Evolutionary conservation across 2,888 invertebrate species (phyloP), one percentile per base, ranked within the genome.

Genomic region (Hirtodrosophila trivittata): DNA sequence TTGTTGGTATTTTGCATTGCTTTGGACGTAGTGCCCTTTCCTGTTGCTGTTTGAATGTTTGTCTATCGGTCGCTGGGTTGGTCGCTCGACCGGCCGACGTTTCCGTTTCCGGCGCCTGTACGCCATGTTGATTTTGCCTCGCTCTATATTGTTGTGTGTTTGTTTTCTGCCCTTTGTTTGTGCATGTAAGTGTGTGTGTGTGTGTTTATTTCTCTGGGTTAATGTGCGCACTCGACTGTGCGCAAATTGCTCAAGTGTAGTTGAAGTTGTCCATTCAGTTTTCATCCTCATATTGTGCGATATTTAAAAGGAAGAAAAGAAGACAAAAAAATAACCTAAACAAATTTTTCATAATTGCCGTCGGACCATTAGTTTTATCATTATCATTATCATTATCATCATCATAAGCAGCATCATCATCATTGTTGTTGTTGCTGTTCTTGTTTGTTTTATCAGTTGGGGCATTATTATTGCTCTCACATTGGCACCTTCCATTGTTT

Each of bases 211-310:
- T 75, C 75, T 85, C 51, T 66, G 81, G 65, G 70, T 80, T 86
- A 86, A 80, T 86, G 86, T 83, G 80, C 84, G 86, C 86, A 80
- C 77, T 80, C 84, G 75, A 84, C 80, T 86, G 86, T 80, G 84
- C 74, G 81, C 85, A 81, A 86, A 86, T 86, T 80, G 80, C 86
- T 86, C 82, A 86, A 84, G 86, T 86, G 80, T 81, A 86, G 86
- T 81, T 80, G 60, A 81, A 77, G 82, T 52, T 86, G 75, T 43
- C 56, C 57, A 54, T 74, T 71, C 56, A 70, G 50, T 58, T 72
- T 55, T 47, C 39, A 32, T 51, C 32, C 56, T 49, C 43, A 33
- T 37, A 49, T 68, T 68, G 56, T 63, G 45, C 12, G 33, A 68
- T 69, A 54, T 70, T 68, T 57, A 26, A 64, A 68, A 47, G 25